These are phyloP conservation scores for Dasypus novemcinctus DNA, from an alignment of 2,113 vertebrate genomes.

Conservation along the genomic window DNA sequence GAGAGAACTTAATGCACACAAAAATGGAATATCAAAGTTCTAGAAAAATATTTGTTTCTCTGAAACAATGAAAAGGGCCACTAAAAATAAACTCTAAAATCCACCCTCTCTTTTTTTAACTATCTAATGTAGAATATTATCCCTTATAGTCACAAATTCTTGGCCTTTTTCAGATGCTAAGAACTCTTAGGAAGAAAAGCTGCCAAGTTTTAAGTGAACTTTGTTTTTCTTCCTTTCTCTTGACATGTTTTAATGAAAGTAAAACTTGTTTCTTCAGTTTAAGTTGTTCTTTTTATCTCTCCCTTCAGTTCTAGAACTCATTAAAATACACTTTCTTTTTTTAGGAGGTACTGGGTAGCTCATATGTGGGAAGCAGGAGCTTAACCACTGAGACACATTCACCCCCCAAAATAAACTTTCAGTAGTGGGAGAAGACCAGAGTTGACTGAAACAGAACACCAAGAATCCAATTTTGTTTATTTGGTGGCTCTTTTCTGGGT, in stretches of 20 bases:
- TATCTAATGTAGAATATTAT: background rate
- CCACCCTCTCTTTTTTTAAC: constrained; percentile 48
- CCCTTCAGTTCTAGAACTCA: too few species aligned
- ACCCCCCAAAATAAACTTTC: background rate
- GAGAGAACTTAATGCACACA: constrained; percentile 71
- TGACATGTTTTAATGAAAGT: background rate
- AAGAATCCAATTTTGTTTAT: background rate
- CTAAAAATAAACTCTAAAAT: constrained; percentile 74
- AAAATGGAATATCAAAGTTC: constrained; percentile 74
- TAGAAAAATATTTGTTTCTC: constrained; percentile 73
- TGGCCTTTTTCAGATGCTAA: background rate
- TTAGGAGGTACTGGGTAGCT: too few species aligned
- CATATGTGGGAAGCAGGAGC: too few species aligned
- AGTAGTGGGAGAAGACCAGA: background rate
- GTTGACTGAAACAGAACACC: background rate
- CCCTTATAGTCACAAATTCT: background rate
- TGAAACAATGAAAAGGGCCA: constrained; percentile 71
- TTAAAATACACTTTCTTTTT: background rate
- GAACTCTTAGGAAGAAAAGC: background rate
- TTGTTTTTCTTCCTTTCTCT: background rate
- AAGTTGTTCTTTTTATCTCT: background rate
- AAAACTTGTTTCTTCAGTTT: background rate
- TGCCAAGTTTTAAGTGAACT: constrained; percentile 25
- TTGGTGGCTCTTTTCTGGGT: accelerated
- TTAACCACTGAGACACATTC: too few species aligned